These are phyloP conservation scores for Sitta carolinensis DNA, from an alignment of 2,797 vertebrate genomes.

Conservation along the genomic window DNA sequence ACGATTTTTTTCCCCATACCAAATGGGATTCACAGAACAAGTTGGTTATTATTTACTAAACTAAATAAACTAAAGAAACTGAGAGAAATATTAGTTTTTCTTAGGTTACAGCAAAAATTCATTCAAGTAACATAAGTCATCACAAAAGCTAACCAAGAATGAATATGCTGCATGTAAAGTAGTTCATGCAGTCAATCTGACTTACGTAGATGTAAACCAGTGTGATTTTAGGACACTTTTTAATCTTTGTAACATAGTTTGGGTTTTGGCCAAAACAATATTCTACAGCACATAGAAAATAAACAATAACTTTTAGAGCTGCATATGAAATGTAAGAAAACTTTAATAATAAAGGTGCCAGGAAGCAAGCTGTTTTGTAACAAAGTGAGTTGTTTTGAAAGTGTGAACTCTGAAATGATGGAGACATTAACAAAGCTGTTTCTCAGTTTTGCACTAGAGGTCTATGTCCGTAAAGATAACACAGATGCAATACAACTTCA, in stretches of 20 bases:
- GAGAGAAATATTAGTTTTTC: background rate
- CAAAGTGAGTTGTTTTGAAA: background rate
- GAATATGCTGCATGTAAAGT: background rate
- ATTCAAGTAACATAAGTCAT: background rate
- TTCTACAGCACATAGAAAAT: background rate
- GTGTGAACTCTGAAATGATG: background rate
- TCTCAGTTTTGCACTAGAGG: background rate
- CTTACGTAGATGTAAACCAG: background rate
- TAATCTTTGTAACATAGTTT: background rate
- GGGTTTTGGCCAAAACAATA: background rate
- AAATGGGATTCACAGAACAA: background rate
- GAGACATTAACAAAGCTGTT: background rate
- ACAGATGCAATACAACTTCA: background rate
- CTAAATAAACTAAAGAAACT: background rate
- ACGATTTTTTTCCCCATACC: background rate
- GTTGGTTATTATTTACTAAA: background rate
- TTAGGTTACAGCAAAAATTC: background rate
- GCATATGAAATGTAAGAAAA: background rate
- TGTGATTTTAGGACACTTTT: background rate
- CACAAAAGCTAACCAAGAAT: background rate
- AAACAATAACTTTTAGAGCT: background rate
- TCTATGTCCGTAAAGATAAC: background rate
- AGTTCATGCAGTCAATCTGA: background rate
- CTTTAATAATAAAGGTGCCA: background rate
- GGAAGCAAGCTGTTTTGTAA: background rate